Evolutionary conservation across 53 echinoderm and acorn worm species (phyloP).

Genomic region (Mesocentrotus franciscanus): DNA sequence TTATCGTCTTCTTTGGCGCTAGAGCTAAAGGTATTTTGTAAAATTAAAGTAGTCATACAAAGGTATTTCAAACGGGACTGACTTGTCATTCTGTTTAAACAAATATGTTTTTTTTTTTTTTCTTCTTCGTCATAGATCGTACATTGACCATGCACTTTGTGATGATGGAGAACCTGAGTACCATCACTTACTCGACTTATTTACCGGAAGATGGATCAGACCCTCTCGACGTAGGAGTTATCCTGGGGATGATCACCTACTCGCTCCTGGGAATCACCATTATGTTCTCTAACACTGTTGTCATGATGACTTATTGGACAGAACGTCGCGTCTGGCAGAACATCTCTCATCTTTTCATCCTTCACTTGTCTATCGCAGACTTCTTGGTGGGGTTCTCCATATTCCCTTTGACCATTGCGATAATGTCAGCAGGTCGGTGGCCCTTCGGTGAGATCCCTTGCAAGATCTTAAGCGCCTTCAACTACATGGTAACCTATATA

Average conservation of each 20-base stretch:
- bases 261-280: neutral
- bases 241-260: slow-evolving; percentile 8
- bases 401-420: neutral
- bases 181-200: neutral
- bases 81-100: too few species aligned
- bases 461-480: slow-evolving; percentile 25
- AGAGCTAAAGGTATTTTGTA: neutral
- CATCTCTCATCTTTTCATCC: slow-evolving; percentile 38
- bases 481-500: slow-evolving; percentile 36
- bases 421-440: slow-evolving; percentile 1
- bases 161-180: neutral
- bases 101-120: neutral
- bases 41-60: too few species aligned
- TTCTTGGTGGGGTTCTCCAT: slow-evolving; percentile 38
- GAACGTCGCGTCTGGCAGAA: slow-evolving; percentile 36
- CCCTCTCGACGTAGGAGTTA: neutral
- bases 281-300: neutral
- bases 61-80: too few species aligned
- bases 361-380: slow-evolving; percentile 49
- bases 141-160: neutral
- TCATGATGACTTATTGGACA: slow-evolving; percentile 41
- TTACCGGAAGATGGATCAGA: neutral
- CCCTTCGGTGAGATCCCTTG: slow-evolving; percentile 41
- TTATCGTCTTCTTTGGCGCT: neutral
- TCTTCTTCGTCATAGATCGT: neutral